Conservation (phyloP, 1,140 invertebrate genomes). For the Drosophila burlai region DNA sequence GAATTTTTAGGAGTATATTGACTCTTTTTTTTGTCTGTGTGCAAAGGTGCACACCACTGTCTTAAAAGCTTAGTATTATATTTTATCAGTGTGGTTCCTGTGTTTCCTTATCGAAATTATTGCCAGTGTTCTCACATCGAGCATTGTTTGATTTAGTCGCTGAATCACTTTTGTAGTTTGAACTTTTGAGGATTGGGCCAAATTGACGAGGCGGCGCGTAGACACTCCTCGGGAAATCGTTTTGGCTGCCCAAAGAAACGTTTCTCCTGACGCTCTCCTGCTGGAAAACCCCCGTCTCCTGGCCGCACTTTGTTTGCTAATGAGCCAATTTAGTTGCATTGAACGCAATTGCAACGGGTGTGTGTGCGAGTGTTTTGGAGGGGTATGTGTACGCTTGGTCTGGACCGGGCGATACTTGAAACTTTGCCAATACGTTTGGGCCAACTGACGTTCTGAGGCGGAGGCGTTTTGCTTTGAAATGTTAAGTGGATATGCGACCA, state of each 20-base stretch:
- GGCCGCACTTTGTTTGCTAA: slow-evolving; percentile 68
- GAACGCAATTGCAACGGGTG: slow-evolving; percentile 60
- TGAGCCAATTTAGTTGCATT: slow-evolving; percentile 82
- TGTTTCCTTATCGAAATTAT: neutral
- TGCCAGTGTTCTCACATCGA: slow-evolving; percentile 19
- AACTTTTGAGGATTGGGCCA: slow-evolving; percentile 48
- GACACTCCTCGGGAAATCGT: slow-evolving; percentile 24
- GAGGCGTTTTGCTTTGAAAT: slow-evolving; percentile 55
- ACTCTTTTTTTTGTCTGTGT: no score
- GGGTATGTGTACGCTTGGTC: slow-evolving; percentile 35
- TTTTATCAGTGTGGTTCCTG: neutral
- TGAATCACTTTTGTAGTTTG: slow-evolving; percentile 34
- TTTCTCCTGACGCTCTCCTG: slow-evolving; percentile 11
- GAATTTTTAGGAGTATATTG: no score
- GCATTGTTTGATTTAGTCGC: slow-evolving; percentile 59
- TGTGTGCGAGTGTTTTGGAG: slow-evolving; percentile 20
- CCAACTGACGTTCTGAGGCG: slow-evolving; percentile 28
- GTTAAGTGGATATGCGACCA: slow-evolving; percentile 37
- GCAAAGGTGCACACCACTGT: neutral
- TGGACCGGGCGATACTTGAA: slow-evolving; percentile 51
- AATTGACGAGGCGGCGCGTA: slow-evolving; percentile 14
- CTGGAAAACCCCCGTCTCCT: neutral
- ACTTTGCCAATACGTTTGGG: slow-evolving; percentile 51
- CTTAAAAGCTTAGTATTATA: neutral
- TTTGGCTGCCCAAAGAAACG: slow-evolving; percentile 43